Evolutionary conservation across 2,888 invertebrate species (phyloP), one percentile per base, ranked within the genome.

Genomic region (Caenorhabditis japonica): DNA sequence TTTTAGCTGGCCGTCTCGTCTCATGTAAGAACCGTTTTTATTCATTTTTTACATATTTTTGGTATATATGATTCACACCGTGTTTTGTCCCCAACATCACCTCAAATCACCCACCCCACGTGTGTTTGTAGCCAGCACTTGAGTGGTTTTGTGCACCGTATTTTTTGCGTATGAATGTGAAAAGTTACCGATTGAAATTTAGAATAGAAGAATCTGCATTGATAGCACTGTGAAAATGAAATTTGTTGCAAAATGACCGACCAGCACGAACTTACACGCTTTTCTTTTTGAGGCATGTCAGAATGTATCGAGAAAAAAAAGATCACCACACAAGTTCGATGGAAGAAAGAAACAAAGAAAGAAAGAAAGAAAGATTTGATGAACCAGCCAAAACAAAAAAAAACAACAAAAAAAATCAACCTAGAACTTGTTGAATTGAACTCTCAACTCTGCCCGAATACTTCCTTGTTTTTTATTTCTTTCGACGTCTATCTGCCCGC

Each of bases 1-100:
- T 80, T 85, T 85, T 83, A 85, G 85, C 84, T 85, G 77, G 85
- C 85, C 79, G 83, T 83, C 77, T 85, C 85, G 64, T 84, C 85
- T 52, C 84, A 84, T 80, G 85, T 85, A 85, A 85, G 85, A 70
- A 69, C 72, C 51, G 43, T 68, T 58, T 74, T 62, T 33, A 52
- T 53, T 59, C 30, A 55, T 23, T 55, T 30, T 30, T 5, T 30
- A 30, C 10, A 25, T 66, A 44, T 58, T 60, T 61, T 62, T 62
- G 33, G 36, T 73, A 43, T 53, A 41, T 59, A 33, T 15, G 34
- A 51, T 71, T 56, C 59, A 59, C 71, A 53, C 52, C 27, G 56
- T 56, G 70, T 56, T 61, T 58, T 27, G 58, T 58, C 43, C 53
- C 47, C 70, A 61, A 55, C 70, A 70, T 51, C 66, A 64, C 66